Evolutionary conservation across 2,888 invertebrate species (phyloP).

Genomic region (Drosophila helvetica): DNA sequence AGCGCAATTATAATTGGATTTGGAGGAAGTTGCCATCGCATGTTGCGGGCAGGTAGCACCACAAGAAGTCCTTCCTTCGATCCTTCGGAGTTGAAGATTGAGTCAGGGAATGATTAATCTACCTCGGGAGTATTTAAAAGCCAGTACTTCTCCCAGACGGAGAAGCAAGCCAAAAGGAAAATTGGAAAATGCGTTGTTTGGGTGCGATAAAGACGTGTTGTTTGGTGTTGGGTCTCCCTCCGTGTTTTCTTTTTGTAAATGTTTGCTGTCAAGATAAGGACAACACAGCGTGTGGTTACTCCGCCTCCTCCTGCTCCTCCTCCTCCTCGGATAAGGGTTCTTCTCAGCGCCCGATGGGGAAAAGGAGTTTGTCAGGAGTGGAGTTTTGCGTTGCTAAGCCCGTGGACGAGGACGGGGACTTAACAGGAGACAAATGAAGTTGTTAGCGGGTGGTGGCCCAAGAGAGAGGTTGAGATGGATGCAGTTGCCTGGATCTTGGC

Average conservation of each 20-base stretch:
- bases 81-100: constrained; percentile 34
- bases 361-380: constrained; percentile 55
- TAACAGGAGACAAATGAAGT: constrained; percentile 75
- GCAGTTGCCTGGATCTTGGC: constrained; percentile 34
- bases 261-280: constrained; percentile 79
- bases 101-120: constrained; percentile 70
- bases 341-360: neutral
- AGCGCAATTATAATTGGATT: constrained; percentile 80
- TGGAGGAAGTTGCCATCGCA: constrained; percentile 62
- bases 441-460: constrained; percentile 55
- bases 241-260: constrained; percentile 68
- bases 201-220: constrained; percentile 72
- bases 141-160: constrained; percentile 42
- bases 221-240: constrained; percentile 1
- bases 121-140: constrained; percentile 78
- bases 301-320: neutral
- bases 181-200: constrained; percentile 70
- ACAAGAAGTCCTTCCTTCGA: neutral
- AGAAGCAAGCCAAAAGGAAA: constrained; percentile 48
- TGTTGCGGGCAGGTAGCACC: constrained; percentile 51
- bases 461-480: constrained; percentile 9
- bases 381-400: constrained; percentile 31
- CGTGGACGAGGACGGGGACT: constrained; percentile 46
- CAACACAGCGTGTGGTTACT: constrained; percentile 67
- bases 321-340: constrained; percentile 19